These are phyloP conservation scores for Gnatocerus cornutus DNA, from an alignment of 2,888 invertebrate species.

Conservation along the genomic window DNA sequence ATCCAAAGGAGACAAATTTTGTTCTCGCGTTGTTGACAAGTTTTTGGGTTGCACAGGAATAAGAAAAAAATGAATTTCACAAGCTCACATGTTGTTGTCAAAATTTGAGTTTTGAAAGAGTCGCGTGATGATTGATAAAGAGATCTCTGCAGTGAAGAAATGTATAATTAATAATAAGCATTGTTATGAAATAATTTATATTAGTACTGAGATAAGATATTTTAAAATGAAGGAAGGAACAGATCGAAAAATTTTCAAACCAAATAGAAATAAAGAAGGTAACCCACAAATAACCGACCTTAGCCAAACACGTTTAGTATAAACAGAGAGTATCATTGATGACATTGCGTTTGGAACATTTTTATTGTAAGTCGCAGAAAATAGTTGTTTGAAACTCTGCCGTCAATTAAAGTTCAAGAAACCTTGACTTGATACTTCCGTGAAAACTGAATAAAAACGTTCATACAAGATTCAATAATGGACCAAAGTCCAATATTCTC, in stretches of 20 bases:
- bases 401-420: slow-evolving; percentile 3
- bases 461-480: neutral
- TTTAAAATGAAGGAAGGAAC: neutral
- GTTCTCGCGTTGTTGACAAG: no score
- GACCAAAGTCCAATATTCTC: slow-evolving; percentile 9
- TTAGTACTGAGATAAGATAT: no score
- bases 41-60: no score
- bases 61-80: no score
- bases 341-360: slow-evolving; percentile 5
- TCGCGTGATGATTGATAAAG: no score
- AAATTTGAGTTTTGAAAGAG: no score
- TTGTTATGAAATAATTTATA: no score
- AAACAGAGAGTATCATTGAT: slow-evolving; percentile 3
- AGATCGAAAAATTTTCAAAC: no score
- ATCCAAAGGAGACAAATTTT: no score
- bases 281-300: slow-evolving; percentile 8
- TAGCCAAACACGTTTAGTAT: slow-evolving; percentile 11
- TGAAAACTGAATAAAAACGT: slow-evolving; percentile 2
- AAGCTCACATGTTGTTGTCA: no score
- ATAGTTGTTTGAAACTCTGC: neutral
- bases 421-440: neutral
- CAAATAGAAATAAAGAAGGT: slow-evolving; percentile 11
- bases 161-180: no score
- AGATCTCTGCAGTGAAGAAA: no score
- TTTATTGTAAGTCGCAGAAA: neutral